Evolutionary conservation across 30 jellyfish, hydroid and myxozoan species (phyloP), one percentile per base, ranked within the genome.

Genomic region (Chironex yamaguchii): DNA sequence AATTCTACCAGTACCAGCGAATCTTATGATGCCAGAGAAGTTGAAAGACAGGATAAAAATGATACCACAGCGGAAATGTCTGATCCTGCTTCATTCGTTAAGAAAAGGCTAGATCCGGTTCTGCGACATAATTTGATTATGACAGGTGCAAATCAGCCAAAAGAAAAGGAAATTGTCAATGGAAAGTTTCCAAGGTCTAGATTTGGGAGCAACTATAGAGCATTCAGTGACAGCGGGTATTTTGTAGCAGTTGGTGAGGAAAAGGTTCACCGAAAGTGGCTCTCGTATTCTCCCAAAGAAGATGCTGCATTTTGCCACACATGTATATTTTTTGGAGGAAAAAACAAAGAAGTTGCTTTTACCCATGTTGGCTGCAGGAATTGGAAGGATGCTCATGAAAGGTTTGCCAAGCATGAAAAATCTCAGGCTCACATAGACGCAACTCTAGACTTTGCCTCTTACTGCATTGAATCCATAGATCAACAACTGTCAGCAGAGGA

Each of bases 321-420:
- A 54, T 75, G 79, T 31, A 2, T 75, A 25, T 75, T 77, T 53
- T 77, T 77, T 53, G 89, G 89, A 20, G 65, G 54, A 32, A 30
- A 26, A 77, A 52, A 50, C 65, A 77, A 52, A 77, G 89, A 77
- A n/a, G 65, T 22, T 14, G 80, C 66, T 9, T 77, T 77, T 52
- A 52, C 36, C 35, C 79, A 77, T 52, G 65, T n/a, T 52, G 89
- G 89, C 34, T 77, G 63, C 65, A 0, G 64, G 42, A 77, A 77
- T 33, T 77, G 89, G 89, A 77, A 54, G 34, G 89, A 77, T 77
- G 79, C 89, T 29, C 80, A 51, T 51, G 89, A 52, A 77, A 53
- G 34, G 89, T 53, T 77, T 53, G 4, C 22, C 79, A 52, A 51
- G 65, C 89, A 77, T 27, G 89, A 52, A 77, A 28, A 34, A 27